Percentiles rank a stretch among this genome's conserved stretches.
These are phyloP conservation scores for Poeciliopsis retropinna DNA, from an alignment of 2,113 vertebrate species.

Conservation along the genomic window DNA sequence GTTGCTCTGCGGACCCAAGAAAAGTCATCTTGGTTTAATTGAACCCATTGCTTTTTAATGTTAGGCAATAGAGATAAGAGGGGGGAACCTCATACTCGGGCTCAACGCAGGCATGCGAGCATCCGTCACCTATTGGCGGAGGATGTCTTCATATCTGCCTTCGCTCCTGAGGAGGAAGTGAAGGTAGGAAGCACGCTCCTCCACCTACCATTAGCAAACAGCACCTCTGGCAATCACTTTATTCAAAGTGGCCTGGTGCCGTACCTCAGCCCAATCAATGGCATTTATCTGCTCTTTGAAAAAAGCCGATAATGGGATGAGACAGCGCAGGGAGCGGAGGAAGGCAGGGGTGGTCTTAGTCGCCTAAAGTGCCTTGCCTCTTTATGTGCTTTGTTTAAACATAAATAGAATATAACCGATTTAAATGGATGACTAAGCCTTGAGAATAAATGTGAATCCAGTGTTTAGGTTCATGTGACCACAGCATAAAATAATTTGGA, in stretches of 20 bases:
- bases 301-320: constrained; percentile 76
- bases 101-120: constrained; percentile 32
- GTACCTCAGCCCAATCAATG: constrained; percentile 73
- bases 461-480: constrained; percentile 36
- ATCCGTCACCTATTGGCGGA: constrained; percentile 60
- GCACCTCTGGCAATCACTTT: constrained; percentile 62
- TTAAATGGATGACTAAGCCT: constrained; percentile 60
- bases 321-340: constrained; percentile 46
- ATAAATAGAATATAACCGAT: constrained; percentile 62
- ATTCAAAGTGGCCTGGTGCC: constrained; percentile 66
- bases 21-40: constrained; percentile 75
- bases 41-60: constrained; percentile 76
- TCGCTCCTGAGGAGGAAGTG: constrained; percentile 46
- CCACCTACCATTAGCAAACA: constrained; percentile 64
- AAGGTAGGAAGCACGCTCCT: constrained; percentile 49
- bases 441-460: constrained; percentile 39
- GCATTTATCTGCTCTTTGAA: constrained; percentile 77
- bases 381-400: constrained; percentile 66
- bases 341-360: constrained; percentile 48
- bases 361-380: constrained; percentile 56
- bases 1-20: constrained; percentile 65
- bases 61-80: constrained; percentile 67
- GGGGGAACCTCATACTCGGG: constrained; percentile 37
- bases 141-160: constrained; percentile 50
- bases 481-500: constrained; percentile 5